phyloP scores from a whole-genome alignment of 1,140 invertebrate genomes.

The Sycophaga agraensis region DNA sequence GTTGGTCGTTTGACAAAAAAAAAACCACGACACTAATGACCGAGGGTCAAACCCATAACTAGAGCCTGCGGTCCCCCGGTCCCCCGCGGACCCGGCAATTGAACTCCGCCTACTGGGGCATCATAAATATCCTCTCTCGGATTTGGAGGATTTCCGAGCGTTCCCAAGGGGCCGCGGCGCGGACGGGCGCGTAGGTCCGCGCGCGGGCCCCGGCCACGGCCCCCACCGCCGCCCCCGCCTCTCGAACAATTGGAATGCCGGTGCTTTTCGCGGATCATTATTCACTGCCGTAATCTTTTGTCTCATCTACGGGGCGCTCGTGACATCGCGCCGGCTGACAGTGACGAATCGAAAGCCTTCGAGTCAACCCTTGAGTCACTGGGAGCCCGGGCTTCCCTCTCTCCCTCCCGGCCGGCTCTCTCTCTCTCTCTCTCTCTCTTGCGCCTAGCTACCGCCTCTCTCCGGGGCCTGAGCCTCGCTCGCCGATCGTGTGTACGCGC shows the following conservation, averaged over 20 bases:
- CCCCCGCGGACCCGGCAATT: too few relatives aligned
- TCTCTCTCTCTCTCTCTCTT: too few relatives aligned
- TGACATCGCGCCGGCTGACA: conserved; percentile 45
- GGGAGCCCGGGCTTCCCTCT: conserved; percentile 24
- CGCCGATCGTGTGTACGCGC: background rate
- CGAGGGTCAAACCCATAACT: too few relatives aligned
- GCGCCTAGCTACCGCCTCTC: background rate
- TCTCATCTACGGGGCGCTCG: conserved; percentile 42
- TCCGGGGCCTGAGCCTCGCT: background rate
- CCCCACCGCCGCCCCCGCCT: too few relatives aligned
- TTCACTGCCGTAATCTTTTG: conserved; percentile 48
- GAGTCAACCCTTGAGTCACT: conserved; percentile 47
- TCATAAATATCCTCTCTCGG: conserved; percentile 8
- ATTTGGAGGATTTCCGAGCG: conserved; percentile 20
- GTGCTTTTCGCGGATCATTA: conserved; percentile 49
- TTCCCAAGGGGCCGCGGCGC: too few relatives aligned
- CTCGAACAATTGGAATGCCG: conserved; percentile 40
- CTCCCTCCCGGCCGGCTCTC: too few relatives aligned
- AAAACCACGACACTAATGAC: too few relatives aligned
- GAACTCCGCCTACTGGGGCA: background rate
- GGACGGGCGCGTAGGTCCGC: too few relatives aligned
- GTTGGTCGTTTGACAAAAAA: too few relatives aligned
- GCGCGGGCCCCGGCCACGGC: too few relatives aligned
- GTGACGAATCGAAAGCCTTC: conserved; percentile 47
- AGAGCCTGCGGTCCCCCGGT: too few relatives aligned